These are phyloP conservation scores for Pteropus rufus DNA, from an alignment of 2,797 vertebrate genomes.

Conservation along the genomic window DNA sequence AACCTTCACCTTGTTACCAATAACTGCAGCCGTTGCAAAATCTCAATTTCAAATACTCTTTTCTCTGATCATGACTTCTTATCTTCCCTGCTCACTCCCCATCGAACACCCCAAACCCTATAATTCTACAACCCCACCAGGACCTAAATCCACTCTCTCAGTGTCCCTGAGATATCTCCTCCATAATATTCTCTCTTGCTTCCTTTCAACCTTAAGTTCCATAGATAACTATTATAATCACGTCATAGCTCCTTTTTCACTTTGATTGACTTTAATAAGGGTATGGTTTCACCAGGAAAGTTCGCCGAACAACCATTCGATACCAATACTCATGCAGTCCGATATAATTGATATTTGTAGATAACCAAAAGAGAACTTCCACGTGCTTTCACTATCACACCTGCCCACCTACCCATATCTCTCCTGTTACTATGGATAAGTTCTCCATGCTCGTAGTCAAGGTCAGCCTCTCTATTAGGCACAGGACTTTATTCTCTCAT, in stretches of 20 bases:
- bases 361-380: background rate
- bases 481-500: background rate
- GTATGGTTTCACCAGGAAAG: too few species aligned
- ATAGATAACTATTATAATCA: background rate
- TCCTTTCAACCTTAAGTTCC: background rate
- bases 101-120: background rate
- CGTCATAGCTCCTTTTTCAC: background rate
- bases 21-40: background rate
- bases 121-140: background rate
- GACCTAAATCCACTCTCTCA: background rate
- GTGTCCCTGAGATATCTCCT: background rate
- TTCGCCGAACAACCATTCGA: background rate
- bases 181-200: background rate
- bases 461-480: background rate
- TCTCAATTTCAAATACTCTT: conserved; percentile 2
- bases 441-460: background rate
- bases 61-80: background rate
- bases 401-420: background rate
- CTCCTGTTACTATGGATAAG: background rate
- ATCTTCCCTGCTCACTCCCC: background rate
- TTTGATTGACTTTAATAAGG: background rate
- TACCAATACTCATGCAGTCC: background rate
- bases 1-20: background rate
- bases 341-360: background rate
- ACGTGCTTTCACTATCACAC: background rate